Evolutionary conservation across 2,888 invertebrate species (phyloP).

Genomic region (Andrena praecox): DNA sequence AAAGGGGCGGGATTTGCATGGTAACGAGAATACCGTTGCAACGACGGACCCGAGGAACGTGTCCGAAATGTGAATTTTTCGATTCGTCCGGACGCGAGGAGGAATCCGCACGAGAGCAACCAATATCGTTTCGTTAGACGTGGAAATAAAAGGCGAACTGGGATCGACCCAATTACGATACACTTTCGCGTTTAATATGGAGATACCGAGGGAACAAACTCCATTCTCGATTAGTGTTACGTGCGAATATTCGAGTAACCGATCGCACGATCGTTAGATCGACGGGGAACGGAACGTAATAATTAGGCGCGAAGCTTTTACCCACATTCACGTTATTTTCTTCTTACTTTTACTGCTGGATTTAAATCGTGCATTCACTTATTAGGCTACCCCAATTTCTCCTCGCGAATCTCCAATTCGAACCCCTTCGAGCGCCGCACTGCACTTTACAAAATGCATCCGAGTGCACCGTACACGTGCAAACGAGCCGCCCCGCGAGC

Average conservation of each 20-base stretch:
- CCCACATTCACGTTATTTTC: too few relatives aligned
- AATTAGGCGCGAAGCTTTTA: too few relatives aligned
- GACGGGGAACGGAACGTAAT: too few relatives aligned
- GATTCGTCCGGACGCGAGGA: constrained; percentile 4
- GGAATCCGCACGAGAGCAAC: constrained; percentile 23
- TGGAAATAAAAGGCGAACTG: constrained; percentile 21
- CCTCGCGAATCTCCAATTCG: neutral
- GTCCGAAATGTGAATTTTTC: constrained; percentile 48
- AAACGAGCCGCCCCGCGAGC: neutral
- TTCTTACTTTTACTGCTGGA: too few relatives aligned
- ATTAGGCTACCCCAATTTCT: too few relatives aligned
- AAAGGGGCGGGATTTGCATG: constrained; percentile 41
- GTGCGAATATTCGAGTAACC: neutral
- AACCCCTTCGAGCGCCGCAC: too few relatives aligned
- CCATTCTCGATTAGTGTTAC: neutral
- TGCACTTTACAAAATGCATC: neutral
- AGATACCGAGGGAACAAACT: neutral
- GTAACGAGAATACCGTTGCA: constrained; percentile 37
- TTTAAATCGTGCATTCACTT: too few relatives aligned
- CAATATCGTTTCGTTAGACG: constrained; percentile 46
- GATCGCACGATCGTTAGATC: neutral
- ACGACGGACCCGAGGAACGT: constrained; percentile 42
- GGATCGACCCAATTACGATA: constrained; percentile 33
- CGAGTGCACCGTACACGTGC: neutral
- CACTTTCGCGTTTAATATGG: constrained; percentile 20